phyloP scores from a whole-genome alignment of 2,113 vertebrate genomes.

The Tragulus kanchil region DNA sequence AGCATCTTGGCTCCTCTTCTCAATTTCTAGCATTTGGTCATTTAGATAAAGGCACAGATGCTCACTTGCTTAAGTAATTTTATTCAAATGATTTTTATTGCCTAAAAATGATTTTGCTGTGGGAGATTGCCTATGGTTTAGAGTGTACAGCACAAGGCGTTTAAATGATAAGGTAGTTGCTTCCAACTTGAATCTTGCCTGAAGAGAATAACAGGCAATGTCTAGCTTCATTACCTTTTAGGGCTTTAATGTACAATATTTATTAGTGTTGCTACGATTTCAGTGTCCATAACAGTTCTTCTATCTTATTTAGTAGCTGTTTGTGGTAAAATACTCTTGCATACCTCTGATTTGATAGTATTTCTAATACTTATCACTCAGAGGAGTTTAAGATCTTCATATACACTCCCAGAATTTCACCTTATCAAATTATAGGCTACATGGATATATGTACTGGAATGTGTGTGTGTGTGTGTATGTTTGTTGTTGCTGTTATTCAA shows the following conservation, averaged over 20 bases:
- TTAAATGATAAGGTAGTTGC: slow-evolving; percentile 42
- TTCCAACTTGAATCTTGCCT: slow-evolving; percentile 47
- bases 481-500: background rate
- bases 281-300: slow-evolving; percentile 43
- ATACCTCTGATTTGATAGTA: slow-evolving; percentile 1
- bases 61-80: slow-evolving; percentile 66
- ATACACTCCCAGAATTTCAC: background rate
- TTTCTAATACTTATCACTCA: background rate
- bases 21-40: slow-evolving; percentile 49
- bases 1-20: background rate
- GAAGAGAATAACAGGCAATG: slow-evolving; percentile 40
- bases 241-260: slow-evolving; percentile 47
- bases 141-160: background rate
- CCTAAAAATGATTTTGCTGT: slow-evolving; percentile 55
- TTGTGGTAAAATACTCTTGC: slow-evolving; percentile 29
- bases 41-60: slow-evolving; percentile 61
- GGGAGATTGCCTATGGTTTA: background rate
- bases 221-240: slow-evolving; percentile 64
- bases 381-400: background rate
- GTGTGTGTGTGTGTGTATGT: background rate
- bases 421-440: background rate
- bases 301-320: slow-evolving; percentile 3
- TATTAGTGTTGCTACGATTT: slow-evolving; percentile 51
- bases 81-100: slow-evolving; percentile 74
- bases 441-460: background rate